Evolutionary conservation across 2,113 vertebrate genomes (phyloP).

Genomic region (Pelobates fuscus): DNA sequence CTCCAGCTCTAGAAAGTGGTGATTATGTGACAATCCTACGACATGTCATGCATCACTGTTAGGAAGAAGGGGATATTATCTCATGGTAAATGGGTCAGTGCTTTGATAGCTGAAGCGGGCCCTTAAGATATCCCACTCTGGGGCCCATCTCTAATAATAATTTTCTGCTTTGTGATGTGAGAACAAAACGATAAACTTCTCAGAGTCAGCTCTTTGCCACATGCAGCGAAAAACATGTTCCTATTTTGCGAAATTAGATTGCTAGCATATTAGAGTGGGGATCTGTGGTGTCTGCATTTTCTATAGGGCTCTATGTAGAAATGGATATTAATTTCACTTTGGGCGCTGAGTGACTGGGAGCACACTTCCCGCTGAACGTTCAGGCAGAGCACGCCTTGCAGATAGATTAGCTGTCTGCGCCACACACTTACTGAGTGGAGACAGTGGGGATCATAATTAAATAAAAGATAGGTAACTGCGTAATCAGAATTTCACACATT

Average conservation of each 20-base stretch:
- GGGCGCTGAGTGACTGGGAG: background rate
- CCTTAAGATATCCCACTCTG: background rate
- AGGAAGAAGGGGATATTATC: background rate
- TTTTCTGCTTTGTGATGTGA: background rate
- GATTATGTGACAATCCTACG: no score
- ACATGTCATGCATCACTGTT: no score
- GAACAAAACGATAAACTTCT: background rate
- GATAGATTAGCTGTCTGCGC: background rate
- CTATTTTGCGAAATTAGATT: background rate
- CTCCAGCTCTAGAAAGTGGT: no score
- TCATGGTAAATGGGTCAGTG: background rate
- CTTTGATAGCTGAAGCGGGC: background rate
- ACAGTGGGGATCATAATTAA: constrained; percentile 24
- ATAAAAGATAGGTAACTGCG: constrained; percentile 16
- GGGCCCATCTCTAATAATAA: background rate
- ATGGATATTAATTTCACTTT: constrained; percentile 10
- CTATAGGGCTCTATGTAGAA: background rate
- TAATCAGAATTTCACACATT: constrained; percentile 19
- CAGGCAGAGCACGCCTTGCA: background rate
- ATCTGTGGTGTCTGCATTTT: background rate
- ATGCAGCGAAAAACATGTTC: background rate
- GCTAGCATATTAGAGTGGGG: background rate
- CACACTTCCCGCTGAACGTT: background rate
- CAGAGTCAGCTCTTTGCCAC: background rate
- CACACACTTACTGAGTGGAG: background rate